Evolutionary conservation across 2,888 invertebrate species (phyloP), one percentile per base, ranked within the genome.

Genomic region (Athalia cordata): DNA sequence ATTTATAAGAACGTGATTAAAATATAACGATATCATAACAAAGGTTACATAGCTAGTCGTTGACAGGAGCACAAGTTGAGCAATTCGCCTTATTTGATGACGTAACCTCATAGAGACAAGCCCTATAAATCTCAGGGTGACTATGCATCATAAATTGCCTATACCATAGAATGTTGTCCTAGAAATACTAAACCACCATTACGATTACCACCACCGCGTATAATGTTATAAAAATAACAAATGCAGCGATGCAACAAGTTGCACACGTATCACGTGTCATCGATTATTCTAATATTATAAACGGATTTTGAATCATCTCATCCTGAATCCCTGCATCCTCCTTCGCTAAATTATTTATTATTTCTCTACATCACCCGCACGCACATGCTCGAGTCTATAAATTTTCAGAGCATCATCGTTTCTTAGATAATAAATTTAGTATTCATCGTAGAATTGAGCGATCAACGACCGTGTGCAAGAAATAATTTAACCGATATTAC

Each of bases 41-140:
- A 82, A 81, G 80, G 78, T 82, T 79, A 80, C 82, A 84, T 81
- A 81, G 78, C 70, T 83, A 79, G 76, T 78, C 78, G 77, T 80
- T 80, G 81, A 82, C 79, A 78, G 47, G 77, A 61, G 78, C 59
- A 77, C 77, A 72, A 72, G 72, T 59, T 72, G 72, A 72, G 72
- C 72, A 72, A 72, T 59, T 13, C 47, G 45, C 7, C 6, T 59
- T 9, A 47, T 29, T 29, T 29, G 29, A 29, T 72, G 72, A 72
- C 72, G 72, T 72, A 72, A 72, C 52, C 3, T 8, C n/a, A 13
- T 62, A 15, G 15, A 59, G 47, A 7, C 59, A 47, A 59, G 47
- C 59, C 72, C 72, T 72, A 72, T 47, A 59, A 72, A 72, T 72
- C 72, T 59, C n/a, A 13, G 47, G 13, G 47, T 59, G 43, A 6